Evolutionary conservation across 2,797 vertebrate genomes (phyloP), one percentile per base, ranked within the genome.

Genomic region (Rhodeus uyekii): DNA sequence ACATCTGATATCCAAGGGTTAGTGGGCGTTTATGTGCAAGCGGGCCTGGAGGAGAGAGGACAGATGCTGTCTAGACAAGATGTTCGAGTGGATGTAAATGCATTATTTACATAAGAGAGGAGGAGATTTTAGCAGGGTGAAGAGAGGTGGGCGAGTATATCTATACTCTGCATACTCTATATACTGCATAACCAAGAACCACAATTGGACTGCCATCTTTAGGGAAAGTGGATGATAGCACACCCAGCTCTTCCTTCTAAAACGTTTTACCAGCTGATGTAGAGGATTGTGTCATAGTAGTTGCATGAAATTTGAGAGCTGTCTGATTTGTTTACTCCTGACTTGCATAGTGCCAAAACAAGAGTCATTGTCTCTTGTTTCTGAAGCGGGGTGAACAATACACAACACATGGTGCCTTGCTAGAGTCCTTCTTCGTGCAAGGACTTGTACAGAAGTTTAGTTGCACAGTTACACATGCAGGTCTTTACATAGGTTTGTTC

Each of bases 101-200:
- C 50, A 9, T 39, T 24, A 74, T 39, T 74, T 74, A 74, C 72
- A 74, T 74, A 74, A 74, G 72, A 58, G 72, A 74, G 72, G 72
- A 58, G 72, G 72, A 74, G 50, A 50, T 38, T 58, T 74, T 27
- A 61, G 42, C 50, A 16, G 34, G 50, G 8, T 39, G 50, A 58
- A 74, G 34, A 39, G n/a, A 74, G 50, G 72, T 58, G 36, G 50
- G 34, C 36, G 72, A 58, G 5, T 53, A 27, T 39, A n/a, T n/a
- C n/a, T n/a, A n/a, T n/a, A n/a, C n/a, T n/a, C n/a, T n/a, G n/a
- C n/a, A n/a, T n/a, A n/a, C n/a, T n/a, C n/a, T n/a, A n/a, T n/a
- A n/a, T n/a, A n/a, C 24, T 39, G 34, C 34, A n/a, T 36, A 72
- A 36, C 46, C 44, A 50, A 72, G 69, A 50, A 53, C 29, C 69